Evolutionary conservation across 2,113 vertebrate species (phyloP), one percentile per base, ranked within the genome.

Genomic region (Arvicanthis niloticus): DNA sequence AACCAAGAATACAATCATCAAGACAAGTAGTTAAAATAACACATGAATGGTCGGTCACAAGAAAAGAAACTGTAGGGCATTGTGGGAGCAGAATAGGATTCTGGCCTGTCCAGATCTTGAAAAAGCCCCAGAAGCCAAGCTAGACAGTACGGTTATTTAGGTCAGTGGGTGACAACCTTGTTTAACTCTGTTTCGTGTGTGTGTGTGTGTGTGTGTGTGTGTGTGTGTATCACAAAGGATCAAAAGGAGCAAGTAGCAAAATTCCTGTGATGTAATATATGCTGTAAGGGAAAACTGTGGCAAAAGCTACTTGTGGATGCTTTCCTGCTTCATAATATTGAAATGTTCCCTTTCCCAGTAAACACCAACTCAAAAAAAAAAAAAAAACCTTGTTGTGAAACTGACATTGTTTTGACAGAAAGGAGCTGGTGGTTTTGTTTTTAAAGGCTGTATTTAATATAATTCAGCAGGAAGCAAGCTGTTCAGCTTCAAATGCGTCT

Each of bases 331-430:
- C 94, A 96, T 90, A 96, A 97, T 96, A 97, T 95, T 95, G 87
- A 97, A 97, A 77, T 58, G 58, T 72, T 94, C 78, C 78, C 95
- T 95, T 89, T 89, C 75, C 78, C 84, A 96, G 93, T 93, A 98
- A 98, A 97, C 73, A 97, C 60, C 94, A 91, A 88, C 77, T 96
- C 91, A 81, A 60, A 77, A 77, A 96, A 95, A 97, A 94, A 62
- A 80, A 97, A 78, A 77, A 78, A 78, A 34, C 31, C 31, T 22
- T 84, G 70, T 89, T 92, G 48, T 88, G 95, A 94, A 96, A 85
- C 89, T 97, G 93, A 96, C 26, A 31, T 88, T 98, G 95, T 97
- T 98, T 97, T 98, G 98, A 98, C 96, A 97, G 95, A 80, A 98
- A 96, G 86, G 65, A 80, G 96, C 84, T 97, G 96, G 91, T 37